Evolutionary conservation across 2,888 invertebrate genomes (phyloP).

Genomic region (Sminthurinus aureus): DNA sequence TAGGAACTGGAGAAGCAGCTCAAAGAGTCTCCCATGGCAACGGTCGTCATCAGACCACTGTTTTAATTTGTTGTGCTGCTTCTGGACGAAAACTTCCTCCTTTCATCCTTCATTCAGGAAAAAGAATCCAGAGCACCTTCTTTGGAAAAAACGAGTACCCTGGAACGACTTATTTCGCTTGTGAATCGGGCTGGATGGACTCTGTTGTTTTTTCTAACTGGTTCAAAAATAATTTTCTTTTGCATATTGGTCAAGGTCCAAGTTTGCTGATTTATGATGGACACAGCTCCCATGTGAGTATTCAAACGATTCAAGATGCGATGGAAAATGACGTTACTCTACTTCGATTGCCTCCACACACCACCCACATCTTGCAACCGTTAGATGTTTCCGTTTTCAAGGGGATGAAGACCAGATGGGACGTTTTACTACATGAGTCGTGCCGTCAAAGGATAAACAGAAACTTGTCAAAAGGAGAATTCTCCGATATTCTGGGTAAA

Average conservation of each 20-base stretch:
- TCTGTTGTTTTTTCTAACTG: slow-evolving; percentile 32
- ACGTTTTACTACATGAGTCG: background rate
- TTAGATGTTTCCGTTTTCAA: slow-evolving; percentile 34
- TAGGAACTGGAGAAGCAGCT: slow-evolving; percentile 47
- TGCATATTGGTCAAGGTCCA: slow-evolving; percentile 4
- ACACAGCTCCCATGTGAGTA: slow-evolving; percentile 42
- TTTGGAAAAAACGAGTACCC: slow-evolving; percentile 29
- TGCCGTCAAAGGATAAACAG: background rate
- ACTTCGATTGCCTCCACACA: slow-evolving; percentile 44
- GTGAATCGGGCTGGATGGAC: slow-evolving; percentile 46
- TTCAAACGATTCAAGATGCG: slow-evolving; percentile 35
- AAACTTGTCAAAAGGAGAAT: background rate
- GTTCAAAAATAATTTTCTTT: slow-evolving; percentile 37
- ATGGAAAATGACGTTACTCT: slow-evolving; percentile 36
- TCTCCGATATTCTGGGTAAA: background rate
- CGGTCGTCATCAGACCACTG: slow-evolving; percentile 56
- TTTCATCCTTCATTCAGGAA: slow-evolving; percentile 43
- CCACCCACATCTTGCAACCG: slow-evolving; percentile 41
- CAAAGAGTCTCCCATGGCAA: slow-evolving; percentile 50
- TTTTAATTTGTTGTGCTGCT: slow-evolving; percentile 49
- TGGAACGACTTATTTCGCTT: slow-evolving; percentile 32
- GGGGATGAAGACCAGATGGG: slow-evolving; percentile 9
- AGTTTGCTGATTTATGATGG: slow-evolving; percentile 29
- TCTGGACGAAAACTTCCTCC: slow-evolving; percentile 51
- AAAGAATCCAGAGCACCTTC: slow-evolving; percentile 35